Evolutionary conservation across 2,888 invertebrate species (phyloP).

Genomic region (Acanthopleura granulata): DNA sequence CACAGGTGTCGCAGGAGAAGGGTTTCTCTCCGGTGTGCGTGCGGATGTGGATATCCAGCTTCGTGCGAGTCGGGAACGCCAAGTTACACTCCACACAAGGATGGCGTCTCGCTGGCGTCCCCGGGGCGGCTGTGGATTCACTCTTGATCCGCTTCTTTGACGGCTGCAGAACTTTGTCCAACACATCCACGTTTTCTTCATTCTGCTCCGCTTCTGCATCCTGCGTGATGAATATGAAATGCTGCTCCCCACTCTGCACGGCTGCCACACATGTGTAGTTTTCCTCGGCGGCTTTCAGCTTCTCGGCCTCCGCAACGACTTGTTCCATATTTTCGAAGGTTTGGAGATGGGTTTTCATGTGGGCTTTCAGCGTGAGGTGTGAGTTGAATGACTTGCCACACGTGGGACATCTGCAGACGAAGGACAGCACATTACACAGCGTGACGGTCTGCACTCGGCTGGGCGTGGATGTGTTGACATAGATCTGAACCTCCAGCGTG

Average conservation of each 20-base stretch:
- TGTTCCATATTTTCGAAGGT: neutral
- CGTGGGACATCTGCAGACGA: neutral
- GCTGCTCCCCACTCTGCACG: neutral
- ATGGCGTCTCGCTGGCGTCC: neutral
- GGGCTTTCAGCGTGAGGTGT: neutral
- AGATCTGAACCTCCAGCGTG: neutral
- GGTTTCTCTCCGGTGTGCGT: neutral
- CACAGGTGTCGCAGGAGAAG: neutral
- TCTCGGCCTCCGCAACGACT: neutral
- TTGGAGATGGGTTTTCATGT: neutral
- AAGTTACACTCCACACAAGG: neutral
- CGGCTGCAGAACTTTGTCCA: neutral
- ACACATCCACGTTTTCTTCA: too few species aligned
- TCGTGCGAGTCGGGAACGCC: neutral
- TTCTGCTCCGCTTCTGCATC: neutral
- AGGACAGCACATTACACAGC: neutral
- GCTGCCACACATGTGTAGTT: neutral
- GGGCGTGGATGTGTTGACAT: neutral
- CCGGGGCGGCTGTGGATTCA: neutral
- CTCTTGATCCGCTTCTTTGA: neutral
- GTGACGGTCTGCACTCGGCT: neutral
- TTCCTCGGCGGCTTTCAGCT: neutral
- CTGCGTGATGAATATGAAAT: slow-evolving; percentile 2
- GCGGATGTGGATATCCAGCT: neutral
- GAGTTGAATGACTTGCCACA: neutral